phyloP scores from a whole-genome alignment of 2,888 invertebrate genomes.

The Oscheius sp. region DNA sequence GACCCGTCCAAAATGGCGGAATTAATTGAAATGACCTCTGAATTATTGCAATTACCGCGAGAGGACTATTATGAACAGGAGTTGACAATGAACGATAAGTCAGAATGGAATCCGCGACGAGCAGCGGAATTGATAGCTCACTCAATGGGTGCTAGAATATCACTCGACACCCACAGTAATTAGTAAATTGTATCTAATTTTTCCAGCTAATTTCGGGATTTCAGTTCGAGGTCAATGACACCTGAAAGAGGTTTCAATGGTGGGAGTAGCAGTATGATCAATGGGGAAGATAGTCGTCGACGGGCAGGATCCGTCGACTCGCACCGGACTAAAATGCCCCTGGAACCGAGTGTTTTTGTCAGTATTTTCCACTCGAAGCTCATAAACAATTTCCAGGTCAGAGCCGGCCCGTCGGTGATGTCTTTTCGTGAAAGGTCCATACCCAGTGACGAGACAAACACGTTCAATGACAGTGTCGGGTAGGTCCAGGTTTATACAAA shows the following conservation, averaged over 20 bases:
- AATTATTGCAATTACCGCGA: slow-evolving; percentile 55
- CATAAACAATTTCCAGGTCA: slow-evolving; percentile 37
- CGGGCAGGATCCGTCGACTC: slow-evolving; percentile 52
- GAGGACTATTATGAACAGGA: slow-evolving; percentile 40
- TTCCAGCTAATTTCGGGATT: not conserved
- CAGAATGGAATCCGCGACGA: slow-evolving; percentile 58
- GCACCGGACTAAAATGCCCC: slow-evolving; percentile 36
- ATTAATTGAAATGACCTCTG: slow-evolving; percentile 54
- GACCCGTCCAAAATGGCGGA: slow-evolving; percentile 59
- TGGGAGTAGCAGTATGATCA: not conserved
- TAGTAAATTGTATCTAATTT: slow-evolving; percentile 9
- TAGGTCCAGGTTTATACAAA: not conserved
- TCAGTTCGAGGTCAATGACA: slow-evolving; percentile 35
- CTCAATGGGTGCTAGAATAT: slow-evolving; percentile 40
- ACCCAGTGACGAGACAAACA: slow-evolving; percentile 40
- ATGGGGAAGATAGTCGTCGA: slow-evolving; percentile 42
- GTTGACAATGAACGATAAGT: slow-evolving; percentile 41
- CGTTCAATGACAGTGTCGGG: slow-evolving; percentile 32
- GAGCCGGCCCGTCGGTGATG: slow-evolving; percentile 59
- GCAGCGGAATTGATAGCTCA: slow-evolving; percentile 44
- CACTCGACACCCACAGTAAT: slow-evolving; percentile 24
- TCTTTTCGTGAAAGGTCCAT: slow-evolving; percentile 61
- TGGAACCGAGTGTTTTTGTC: slow-evolving; percentile 47
- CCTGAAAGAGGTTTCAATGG: slow-evolving; percentile 34
- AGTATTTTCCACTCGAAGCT: slow-evolving; percentile 1